Conservation (phyloP, 1,140 invertebrate species). For the Trachymyrmex cornetzi region DNA sequence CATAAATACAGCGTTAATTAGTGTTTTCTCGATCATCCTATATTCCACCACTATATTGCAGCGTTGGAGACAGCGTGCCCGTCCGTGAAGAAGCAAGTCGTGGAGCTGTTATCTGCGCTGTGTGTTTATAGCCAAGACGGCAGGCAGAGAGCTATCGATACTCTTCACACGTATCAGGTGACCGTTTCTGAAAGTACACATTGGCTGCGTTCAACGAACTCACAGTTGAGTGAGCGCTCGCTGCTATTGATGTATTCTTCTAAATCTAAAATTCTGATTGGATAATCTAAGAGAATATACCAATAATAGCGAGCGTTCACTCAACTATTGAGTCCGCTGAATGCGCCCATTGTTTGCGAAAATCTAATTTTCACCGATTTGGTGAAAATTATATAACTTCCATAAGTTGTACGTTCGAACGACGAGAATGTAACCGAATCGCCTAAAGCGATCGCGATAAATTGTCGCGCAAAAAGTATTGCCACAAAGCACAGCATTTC, state of each 20-base stretch:
- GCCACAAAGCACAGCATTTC: neutral
- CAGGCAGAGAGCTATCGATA: slow-evolving; percentile 94
- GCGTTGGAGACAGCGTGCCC: slow-evolving; percentile 94
- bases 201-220: neutral
- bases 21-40: neutral
- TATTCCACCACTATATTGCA: slow-evolving; percentile 81
- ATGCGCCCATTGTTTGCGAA: neutral
- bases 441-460: too few species aligned
- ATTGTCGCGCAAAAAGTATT: too few species aligned
- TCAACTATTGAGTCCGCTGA: too few species aligned
- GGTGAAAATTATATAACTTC: too few species aligned
- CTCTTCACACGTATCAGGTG: slow-evolving; percentile 96
- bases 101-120: slow-evolving; percentile 95
- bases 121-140: slow-evolving; percentile 96
- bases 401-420: neutral
- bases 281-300: too few species aligned
- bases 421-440: neutral
- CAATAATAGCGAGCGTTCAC: too few species aligned
- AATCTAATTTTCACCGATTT: neutral
- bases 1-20: too few species aligned
- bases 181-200: neutral
- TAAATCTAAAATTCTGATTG: too few species aligned
- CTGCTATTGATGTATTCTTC: too few species aligned
- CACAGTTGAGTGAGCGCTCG: too few species aligned
- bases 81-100: slow-evolving; percentile 96